A percentile compares a stretch with the other conserved stretches of the same genome.
These are phyloP conservation scores for Aethina tumida DNA, from an alignment of 1,140 invertebrate genomes.

Conservation along the genomic window DNA sequence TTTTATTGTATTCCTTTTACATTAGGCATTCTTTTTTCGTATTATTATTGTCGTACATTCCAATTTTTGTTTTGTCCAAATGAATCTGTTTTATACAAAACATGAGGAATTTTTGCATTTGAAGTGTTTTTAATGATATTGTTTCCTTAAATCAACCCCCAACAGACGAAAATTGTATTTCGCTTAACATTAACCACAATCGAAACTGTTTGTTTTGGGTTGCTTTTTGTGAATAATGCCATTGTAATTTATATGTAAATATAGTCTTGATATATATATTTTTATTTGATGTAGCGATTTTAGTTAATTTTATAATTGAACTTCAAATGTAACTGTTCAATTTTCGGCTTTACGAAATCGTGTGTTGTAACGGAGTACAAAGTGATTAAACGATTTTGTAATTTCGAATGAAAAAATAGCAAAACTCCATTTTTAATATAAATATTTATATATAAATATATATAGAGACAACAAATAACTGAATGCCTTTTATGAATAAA, in stretches of 20 bases:
- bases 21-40: constrained; percentile 24
- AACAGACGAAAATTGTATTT: no score
- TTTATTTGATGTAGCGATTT: constrained; percentile 13
- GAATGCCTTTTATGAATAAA: constrained; percentile 36
- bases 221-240: constrained; percentile 9
- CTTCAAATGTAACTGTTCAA: constrained; percentile 17
- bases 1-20: constrained; percentile 20
- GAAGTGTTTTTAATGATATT: constrained; percentile 14
- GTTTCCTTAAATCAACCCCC: no score
- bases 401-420: constrained; percentile 19
- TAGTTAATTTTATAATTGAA: constrained; percentile 12
- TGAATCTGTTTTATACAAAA: constrained; percentile 6
- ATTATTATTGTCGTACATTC: constrained; percentile 20
- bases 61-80: constrained; percentile 16
- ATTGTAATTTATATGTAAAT: no score
- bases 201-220: no score
- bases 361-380: constrained; percentile 21
- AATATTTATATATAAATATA: constrained; percentile 33
- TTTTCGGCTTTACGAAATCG: constrained; percentile 25
- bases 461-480: constrained; percentile 34
- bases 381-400: constrained; percentile 24
- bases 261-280: constrained; percentile 9
- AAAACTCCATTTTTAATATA: constrained; percentile 24
- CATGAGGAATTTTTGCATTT: constrained; percentile 16
- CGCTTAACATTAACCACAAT: no score